Conservation (phyloP, 1,140 invertebrate genomes). For the Eupeodes corollae region DNA sequence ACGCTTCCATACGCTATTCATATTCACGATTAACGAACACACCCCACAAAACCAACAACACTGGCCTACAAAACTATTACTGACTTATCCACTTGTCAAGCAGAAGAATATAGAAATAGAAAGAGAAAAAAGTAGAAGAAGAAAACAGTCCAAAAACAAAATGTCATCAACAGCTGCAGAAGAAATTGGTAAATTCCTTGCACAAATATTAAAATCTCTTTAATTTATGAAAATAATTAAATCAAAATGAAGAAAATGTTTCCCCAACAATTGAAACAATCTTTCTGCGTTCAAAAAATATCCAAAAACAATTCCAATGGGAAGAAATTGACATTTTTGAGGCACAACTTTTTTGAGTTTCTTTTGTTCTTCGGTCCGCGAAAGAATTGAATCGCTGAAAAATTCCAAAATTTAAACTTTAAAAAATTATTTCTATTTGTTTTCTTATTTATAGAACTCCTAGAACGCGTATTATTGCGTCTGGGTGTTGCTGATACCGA, state of each 20-base stretch:
- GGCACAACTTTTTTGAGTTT: neutral
- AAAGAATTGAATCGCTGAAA: neutral
- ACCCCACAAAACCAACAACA: too few species aligned
- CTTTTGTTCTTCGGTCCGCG: neutral
- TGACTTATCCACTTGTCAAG: too few species aligned
- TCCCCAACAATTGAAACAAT: neutral
- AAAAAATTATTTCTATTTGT: too few species aligned
- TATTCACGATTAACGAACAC: too few species aligned
- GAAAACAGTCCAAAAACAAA: neutral
- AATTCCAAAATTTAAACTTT: neutral
- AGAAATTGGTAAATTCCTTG: slow-evolving; percentile 5
- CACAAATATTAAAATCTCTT: neutral
- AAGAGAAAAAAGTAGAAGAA: too few species aligned
- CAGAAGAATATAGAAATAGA: too few species aligned
- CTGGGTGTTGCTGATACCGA: slow-evolving; percentile 80
- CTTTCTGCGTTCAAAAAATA: neutral
- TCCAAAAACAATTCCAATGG: too few species aligned
- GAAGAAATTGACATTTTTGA: too few species aligned
- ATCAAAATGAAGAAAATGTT: neutral
- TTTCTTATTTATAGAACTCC: slow-evolving; percentile 45
- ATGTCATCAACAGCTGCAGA: slow-evolving; percentile 4
- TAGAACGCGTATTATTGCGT: slow-evolving; percentile 80
- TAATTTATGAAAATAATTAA: neutral
- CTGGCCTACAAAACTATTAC: too few species aligned
- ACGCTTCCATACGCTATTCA: too few species aligned